Base-by-base conservation (phyloP, 2,797 vertebrate genomes). In the Toxotes lorentzi region DNA sequence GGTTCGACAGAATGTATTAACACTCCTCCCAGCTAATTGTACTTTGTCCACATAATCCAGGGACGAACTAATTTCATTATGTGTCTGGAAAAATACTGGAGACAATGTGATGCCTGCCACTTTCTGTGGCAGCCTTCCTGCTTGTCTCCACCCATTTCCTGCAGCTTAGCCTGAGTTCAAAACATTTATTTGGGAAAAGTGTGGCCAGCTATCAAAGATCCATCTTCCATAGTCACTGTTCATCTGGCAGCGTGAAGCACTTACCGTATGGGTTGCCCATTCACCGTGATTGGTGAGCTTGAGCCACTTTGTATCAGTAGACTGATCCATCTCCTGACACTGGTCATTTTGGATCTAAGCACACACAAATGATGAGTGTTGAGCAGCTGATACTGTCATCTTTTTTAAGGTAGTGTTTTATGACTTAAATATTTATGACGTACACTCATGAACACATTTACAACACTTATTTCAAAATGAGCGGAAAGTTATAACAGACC, bases 301-400 rank as follows among this genome's bases (percentile, higher is more conserved):
- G 72, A 99, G 96, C 97, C 97, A 99, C 86, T 99, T 99, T 4
- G 96, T 94, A 43, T 96, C 96, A 0, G 94, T 92, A 4, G 96
- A 93, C 74, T 92, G 92, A 76, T 97, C 97, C 96, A 97, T 96
- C 90, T 99, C 97, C 92, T 99, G 98, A 92, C 98, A 99, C 87
- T 99, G 98, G 86, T 99, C 98, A 70, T 99, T 99, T 89, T 99
- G 98, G 88, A 99, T 98, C 98, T 99, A 91, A 70, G 67, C 41
- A 77, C 21, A 81, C 65, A 82, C 32, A 65, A 43, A 76, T 32
- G 0, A 50, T 50, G 7, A 17, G 19, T 16, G 41, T 72, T 30
- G 27, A 38, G 50, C 7, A 65, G 60, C 19, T 57, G 40, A 69
- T 66, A 41, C 50, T 48, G 32, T 32, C 19, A 38, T 0, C 17